Evolutionary conservation across 2,888 invertebrate species (phyloP), one percentile per base, ranked within the genome.

Genomic region (Notodonta dromedarius): DNA sequence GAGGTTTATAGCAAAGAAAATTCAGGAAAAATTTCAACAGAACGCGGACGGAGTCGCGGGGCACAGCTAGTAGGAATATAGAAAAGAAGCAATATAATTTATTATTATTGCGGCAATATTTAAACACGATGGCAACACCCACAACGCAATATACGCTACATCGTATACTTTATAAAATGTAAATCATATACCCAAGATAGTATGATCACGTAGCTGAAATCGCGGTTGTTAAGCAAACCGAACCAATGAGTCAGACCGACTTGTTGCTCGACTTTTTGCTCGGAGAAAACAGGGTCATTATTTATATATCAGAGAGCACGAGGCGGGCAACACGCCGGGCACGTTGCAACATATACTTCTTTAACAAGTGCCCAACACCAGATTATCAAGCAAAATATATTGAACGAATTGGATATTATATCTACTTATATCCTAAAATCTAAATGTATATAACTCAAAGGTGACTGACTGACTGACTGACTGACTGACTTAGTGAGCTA

Each of bases 251-350:
- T 84, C 84, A 84, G 61, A 67, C 58, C 57, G 64, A 79, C 80
- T 81, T 78, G 82, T 81, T 80, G 79, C 79, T 77, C 77, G 69
- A 70, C 66, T 79, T 82, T 79, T 79, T 77, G 74, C 71, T 73
- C 53, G 60, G 73, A 75, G 74, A 78, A 75, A 76, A 80, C 76
- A 76, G 69, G 73, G 70, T 70, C 66, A 70, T 68, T 67, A 76
- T 66, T 71, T 67, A 69, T 24, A 24, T 69, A 71, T 63, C 65
- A 70, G 61, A 71, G 67, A 66, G 58, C 68, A 66, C 57, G 59
- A 66, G 61, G 70, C 62, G 66, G 56, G 50, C 58, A 59, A 67
- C 68, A 68, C 59, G 65, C 63, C 60, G 64, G 24, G 65, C 63
- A 74, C 67, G 70, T 67, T 72, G 63, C 61, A 64, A 70, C 67